Evolutionary conservation across 2,113 vertebrate species (phyloP).

Genomic region (Rhinichthys klamathensis): DNA sequence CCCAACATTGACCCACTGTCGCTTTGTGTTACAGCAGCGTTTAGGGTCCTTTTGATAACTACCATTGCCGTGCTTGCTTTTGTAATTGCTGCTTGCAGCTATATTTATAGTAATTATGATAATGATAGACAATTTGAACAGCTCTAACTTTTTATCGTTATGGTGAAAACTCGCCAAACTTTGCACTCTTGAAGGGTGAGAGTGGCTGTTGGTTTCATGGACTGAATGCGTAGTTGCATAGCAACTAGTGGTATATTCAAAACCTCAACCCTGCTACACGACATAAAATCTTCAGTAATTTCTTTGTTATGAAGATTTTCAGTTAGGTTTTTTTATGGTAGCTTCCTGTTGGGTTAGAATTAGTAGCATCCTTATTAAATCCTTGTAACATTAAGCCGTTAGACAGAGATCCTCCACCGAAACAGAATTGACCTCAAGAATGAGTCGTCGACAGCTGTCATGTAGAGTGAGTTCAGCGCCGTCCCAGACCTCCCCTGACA

Average conservation of each 20-base stretch:
- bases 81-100: not conserved
- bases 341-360: not conserved
- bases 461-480: constrained; percentile 56
- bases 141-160: not conserved
- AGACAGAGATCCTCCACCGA: not conserved
- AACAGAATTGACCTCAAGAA: not conserved
- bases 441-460: constrained; percentile 63
- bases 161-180: not conserved
- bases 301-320: not conserved
- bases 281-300: not conserved
- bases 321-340: not conserved
- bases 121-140: not conserved
- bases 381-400: not conserved
- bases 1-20: not conserved
- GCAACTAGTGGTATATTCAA: not conserved
- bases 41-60: not conserved
- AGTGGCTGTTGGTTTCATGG: not conserved
- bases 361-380: not conserved
- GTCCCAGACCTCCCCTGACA: constrained; percentile 25
- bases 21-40: not conserved
- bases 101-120: not conserved
- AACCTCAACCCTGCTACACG: not conserved
- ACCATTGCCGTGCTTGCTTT: not conserved
- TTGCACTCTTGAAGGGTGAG: not conserved
- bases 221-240: not conserved